Evolutionary conservation across 2,888 invertebrate species (phyloP).

Genomic region (Drosophila rellima): DNA sequence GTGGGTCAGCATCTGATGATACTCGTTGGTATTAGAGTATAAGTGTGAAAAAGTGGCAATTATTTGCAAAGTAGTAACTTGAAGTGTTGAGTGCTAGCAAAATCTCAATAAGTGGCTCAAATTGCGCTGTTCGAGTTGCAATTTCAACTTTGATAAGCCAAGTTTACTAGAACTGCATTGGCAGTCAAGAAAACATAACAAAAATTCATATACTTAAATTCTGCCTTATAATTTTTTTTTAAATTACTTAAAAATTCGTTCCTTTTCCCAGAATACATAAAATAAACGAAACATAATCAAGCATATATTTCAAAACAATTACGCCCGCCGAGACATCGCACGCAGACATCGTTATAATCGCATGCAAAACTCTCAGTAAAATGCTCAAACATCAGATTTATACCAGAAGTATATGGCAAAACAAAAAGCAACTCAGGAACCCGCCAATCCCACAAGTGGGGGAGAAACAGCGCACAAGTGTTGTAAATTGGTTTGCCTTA

Average conservation of each 20-base stretch:
- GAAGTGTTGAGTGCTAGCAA: slow-evolving; percentile 53
- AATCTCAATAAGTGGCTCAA: slow-evolving; percentile 38
- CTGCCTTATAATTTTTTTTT: background rate
- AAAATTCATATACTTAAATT: slow-evolving; percentile 3
- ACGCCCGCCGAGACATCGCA: slow-evolving; percentile 42
- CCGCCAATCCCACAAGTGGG: slow-evolving; percentile 11
- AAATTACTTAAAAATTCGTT: background rate
- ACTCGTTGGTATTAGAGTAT: slow-evolving; percentile 34
- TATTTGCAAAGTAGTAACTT: slow-evolving; percentile 34
- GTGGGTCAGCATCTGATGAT: slow-evolving; percentile 66
- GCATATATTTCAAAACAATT: slow-evolving; percentile 50
- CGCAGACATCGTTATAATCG: slow-evolving; percentile 19
- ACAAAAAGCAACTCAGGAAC: slow-evolving; percentile 63
- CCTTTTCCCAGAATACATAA: background rate
- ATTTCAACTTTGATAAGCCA: slow-evolving; percentile 68
- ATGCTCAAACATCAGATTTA: slow-evolving; percentile 47
- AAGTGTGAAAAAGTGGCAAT: slow-evolving; percentile 44
- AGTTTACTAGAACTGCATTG: slow-evolving; percentile 29
- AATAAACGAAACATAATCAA: slow-evolving; percentile 46
- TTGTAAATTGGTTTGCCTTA: slow-evolving; percentile 44
- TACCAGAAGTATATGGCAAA: slow-evolving; percentile 54
- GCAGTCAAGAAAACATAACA: slow-evolving; percentile 1
- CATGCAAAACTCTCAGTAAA: slow-evolving; percentile 16
- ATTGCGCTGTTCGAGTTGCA: slow-evolving; percentile 44
- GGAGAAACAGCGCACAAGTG: slow-evolving; percentile 40